Evolutionary conservation across 2,797 vertebrate genomes (phyloP), one percentile per base, ranked within the genome.

Genomic region (Varecia variegata): DNA sequence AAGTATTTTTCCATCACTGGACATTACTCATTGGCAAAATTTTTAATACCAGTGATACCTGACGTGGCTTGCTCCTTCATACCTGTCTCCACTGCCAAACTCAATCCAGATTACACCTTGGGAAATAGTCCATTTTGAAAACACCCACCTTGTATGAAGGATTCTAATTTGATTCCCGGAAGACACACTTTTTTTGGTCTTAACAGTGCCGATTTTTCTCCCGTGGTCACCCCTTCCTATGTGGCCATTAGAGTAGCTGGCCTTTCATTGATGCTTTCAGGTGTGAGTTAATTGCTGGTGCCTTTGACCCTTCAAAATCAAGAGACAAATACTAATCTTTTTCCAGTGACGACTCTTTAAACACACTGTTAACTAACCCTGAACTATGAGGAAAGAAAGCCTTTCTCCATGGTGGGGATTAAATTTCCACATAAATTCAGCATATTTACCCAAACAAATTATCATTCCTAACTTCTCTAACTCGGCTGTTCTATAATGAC

Each of bases 251-350:
- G 38, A 58, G 50, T 21, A 60, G 6, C 9, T 43, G 7, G 6
- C 8, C 30, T 67, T 91, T 38, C 30, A 45, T 35, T 10, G 38
- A 35, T 21, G 4, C 17, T 47, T 17, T 90, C 56, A 20, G n/a
- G 3, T 2, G 2, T 62, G 6, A 2, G 3, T 8, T 10, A 20
- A 65, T 50, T 7, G 9, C 20, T 7, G 5, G 13, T 14, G 9
- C 5, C 23, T 47, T 11, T 54, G 32, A 70, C 17, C 50, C 52
- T 90, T 58, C 14, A 58, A 65, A 68, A 70, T 81, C 67, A 30
- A 80, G 70, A 47, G 3, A 79, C 25, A 56, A 71, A 35, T 73
- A 35, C 15, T 60, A 40, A 27, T 32, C 14, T 27, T 56, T 65
- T 32, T 35, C 7, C 7, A 27, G 6, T 30, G n/a, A 20, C 3